Conservation (phyloP, 2,797 vertebrate genomes). For the Hapalemur alaotrensis region DNA sequence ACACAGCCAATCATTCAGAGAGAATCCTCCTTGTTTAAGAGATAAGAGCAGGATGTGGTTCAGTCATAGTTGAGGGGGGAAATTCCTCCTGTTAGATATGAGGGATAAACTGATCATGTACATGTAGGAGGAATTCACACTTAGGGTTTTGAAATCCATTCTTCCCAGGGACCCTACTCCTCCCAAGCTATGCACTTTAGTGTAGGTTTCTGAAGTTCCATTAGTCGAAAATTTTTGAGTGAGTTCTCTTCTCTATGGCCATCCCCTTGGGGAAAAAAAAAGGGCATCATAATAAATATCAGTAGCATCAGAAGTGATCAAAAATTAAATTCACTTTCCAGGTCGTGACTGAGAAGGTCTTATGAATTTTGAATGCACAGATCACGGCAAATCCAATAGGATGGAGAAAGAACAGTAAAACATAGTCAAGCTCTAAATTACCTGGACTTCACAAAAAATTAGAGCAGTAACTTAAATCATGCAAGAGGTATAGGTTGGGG, state of each 20-base stretch:
- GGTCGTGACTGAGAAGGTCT: constrained; percentile 54
- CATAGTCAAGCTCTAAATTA: constrained; percentile 78
- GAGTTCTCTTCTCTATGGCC: background rate
- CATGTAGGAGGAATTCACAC: background rate
- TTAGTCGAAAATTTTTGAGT: background rate
- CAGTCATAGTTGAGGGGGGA: background rate
- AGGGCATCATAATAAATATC: constrained; percentile 41
- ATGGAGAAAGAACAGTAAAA: constrained; percentile 67
- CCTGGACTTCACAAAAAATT: constrained; percentile 77
- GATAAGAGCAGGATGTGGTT: background rate
- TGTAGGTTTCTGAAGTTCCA: background rate
- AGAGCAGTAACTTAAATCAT: constrained; percentile 78
- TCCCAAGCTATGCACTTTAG: background rate
- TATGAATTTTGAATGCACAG: constrained; percentile 70
- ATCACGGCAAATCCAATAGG: constrained; percentile 21
- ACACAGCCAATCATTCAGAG: background rate
- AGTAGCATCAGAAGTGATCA: constrained; percentile 17
- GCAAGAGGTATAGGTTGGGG: constrained; percentile 74
- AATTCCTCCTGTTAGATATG: background rate
- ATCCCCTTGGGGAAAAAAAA: background rate
- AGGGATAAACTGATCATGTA: background rate
- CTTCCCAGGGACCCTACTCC: background rate
- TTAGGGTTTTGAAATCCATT: no score
- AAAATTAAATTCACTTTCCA: constrained; percentile 60
- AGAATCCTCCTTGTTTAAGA: background rate